Evolutionary conservation across 2,888 invertebrate genomes (phyloP).

Genomic region (Cosmia trapezina): DNA sequence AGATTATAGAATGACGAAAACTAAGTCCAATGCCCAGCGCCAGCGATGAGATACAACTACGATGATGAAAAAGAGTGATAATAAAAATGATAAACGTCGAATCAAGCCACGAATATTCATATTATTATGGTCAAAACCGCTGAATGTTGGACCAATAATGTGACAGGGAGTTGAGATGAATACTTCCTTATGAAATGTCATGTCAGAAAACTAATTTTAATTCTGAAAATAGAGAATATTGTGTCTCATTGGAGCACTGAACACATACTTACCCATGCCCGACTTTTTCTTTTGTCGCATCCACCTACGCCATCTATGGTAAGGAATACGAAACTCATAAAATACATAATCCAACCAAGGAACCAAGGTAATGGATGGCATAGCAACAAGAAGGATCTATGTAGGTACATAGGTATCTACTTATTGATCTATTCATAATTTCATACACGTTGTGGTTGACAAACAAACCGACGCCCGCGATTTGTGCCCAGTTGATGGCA

Average conservation of each 20-base stretch:
- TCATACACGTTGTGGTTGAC: too few relatives aligned
- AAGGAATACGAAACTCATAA: not conserved
- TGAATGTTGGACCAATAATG: not conserved
- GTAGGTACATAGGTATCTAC: too few relatives aligned
- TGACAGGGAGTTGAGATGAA: not conserved
- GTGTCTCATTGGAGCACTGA: too few relatives aligned
- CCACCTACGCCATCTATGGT: constrained; percentile 5
- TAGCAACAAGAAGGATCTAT: too few relatives aligned
- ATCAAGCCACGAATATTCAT: too few relatives aligned
- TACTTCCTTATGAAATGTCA: not conserved
- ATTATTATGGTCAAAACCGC: not conserved
- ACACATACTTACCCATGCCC: not conserved
- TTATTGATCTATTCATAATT: too few relatives aligned
- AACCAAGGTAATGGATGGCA: not conserved
- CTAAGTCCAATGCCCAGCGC: not conserved
- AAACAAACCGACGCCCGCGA: not conserved
- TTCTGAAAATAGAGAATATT: too few relatives aligned
- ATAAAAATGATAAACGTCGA: not conserved
- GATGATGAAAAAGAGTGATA: not conserved
- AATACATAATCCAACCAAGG: not conserved
- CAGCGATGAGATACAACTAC: not conserved
- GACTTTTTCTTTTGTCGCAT: not conserved
- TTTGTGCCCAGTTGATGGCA: not conserved
- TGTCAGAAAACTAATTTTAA: not conserved
- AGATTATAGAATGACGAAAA: too few relatives aligned